Evolutionary conservation across 2,113 vertebrate genomes (phyloP), one percentile per base, ranked within the genome.

Genomic region (Zapornia atra): DNA sequence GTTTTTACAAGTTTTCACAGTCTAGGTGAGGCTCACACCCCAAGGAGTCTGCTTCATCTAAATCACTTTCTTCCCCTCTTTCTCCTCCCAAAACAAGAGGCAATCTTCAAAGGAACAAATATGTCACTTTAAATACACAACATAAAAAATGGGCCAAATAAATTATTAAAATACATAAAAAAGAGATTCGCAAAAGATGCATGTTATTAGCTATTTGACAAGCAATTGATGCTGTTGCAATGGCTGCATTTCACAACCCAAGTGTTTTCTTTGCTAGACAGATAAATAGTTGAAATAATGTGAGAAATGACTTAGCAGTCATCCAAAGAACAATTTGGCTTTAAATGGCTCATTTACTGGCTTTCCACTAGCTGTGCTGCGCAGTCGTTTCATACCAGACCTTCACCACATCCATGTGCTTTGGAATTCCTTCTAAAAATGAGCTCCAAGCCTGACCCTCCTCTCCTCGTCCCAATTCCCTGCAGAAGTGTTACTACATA

Each of bases 71-170:
- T 92, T 86, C 81, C 88, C 44, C 51, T 90, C 76, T 83, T 94
- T 92, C 79, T 97, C 91, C 85, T 94, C 89, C 91, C 93, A 77
- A 94, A 97, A 97, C 44, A 96, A 94, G 91, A 95, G 66, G 81
- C 82, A 97, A 86, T 96, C 96, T 97, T 98, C 96, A 97, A 97
- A 98, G 96, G 88, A 97, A 96, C 97, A 97, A 97, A 97, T 96
- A 82, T 89, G 89, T 96, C 90, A 94, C 95, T 97, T 97, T 93
- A 97, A 98, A 96, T 92, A 93, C 75, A 85, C 65, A 96, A 91
- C 91, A 93, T 84, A 91, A 97, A 96, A 98, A 98, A 96, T 94
- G 96, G 95, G 97, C 97, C 95, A 97, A 97, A 98, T 97, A 97
- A 97, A 98, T 98, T 96, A 98, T 98, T 97, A 95, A 98, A 97